These are phyloP conservation scores for Drosophila nannoptera DNA, from an alignment of 1,140 invertebrate genomes.

Conservation along the genomic window DNA sequence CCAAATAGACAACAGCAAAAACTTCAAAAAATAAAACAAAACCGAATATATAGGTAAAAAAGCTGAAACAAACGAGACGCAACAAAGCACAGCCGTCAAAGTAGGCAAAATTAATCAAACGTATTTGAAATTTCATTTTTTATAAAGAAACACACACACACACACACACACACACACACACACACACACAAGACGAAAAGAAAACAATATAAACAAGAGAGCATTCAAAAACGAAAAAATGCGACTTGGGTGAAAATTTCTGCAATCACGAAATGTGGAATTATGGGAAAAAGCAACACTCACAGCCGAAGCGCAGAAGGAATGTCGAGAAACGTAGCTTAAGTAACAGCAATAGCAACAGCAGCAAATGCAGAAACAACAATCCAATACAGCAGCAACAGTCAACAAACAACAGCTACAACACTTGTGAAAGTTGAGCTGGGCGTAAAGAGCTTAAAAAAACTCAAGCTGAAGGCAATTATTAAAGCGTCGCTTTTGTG, in stretches of 20 bases:
- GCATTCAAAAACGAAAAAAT: slow-evolving; percentile 14
- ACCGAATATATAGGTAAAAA: not conserved
- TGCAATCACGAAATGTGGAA: slow-evolving; percentile 42
- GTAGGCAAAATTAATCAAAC: slow-evolving; percentile 64
- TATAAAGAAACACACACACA: slow-evolving; percentile 44
- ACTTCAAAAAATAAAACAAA: slow-evolving; percentile 3
- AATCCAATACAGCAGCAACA: not conserved
- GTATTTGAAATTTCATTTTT: slow-evolving; percentile 60
- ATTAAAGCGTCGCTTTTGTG: not conserved
- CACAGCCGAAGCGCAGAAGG: slow-evolving; percentile 3
- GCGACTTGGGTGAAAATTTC: slow-evolving; percentile 39
- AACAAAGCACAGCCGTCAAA: slow-evolving; percentile 13
- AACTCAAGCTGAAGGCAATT: slow-evolving; percentile 6
- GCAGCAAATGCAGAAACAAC: too few relatives aligned
- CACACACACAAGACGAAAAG: slow-evolving; percentile 28
- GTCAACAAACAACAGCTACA: not conserved
- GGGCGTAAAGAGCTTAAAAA: slow-evolving; percentile 8
- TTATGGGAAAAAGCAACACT: slow-evolving; percentile 34
- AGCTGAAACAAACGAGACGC: slow-evolving; percentile 17
- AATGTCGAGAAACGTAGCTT: slow-evolving; percentile 16
- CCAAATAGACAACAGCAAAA: slow-evolving; percentile 28
- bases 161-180: too few relatives aligned
- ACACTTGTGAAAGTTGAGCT: slow-evolving; percentile 28
- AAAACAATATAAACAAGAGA: slow-evolving; percentile 28
- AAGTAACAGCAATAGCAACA: slow-evolving; percentile 6